These are phyloP conservation scores for Gadopsis marmoratus DNA, from an alignment of 2,797 vertebrate genomes.

Conservation along the genomic window DNA sequence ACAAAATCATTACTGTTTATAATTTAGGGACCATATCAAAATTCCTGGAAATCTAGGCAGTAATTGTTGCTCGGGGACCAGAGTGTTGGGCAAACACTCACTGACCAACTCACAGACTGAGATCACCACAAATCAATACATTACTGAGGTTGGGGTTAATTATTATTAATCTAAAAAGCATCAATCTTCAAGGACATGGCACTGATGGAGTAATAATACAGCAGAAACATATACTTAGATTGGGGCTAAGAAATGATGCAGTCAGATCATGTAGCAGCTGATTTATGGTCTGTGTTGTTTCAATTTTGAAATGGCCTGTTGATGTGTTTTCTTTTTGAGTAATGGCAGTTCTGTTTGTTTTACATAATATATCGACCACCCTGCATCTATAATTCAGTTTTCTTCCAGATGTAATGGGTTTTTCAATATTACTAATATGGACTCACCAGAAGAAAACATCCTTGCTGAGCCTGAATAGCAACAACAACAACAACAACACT, in stretches of 20 bases:
- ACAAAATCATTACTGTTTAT: not conserved
- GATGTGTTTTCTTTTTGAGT: slow-evolving; percentile 14
- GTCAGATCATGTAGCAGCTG: slow-evolving; percentile 14
- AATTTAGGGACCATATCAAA: not conserved
- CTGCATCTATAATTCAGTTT: slow-evolving; percentile 62
- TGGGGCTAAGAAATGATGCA: not conserved
- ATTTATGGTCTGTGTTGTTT: slow-evolving; percentile 35
- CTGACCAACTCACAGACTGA: not conserved
- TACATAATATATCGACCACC: slow-evolving; percentile 50
- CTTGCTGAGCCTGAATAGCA: not conserved
- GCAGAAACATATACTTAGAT: not conserved
- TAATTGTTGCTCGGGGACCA: not conserved
- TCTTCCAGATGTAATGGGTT: slow-evolving; percentile 56
- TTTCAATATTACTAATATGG: slow-evolving; percentile 45
- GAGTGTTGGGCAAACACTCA: not conserved
- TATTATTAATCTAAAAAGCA: not conserved
- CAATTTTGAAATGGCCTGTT: slow-evolving; percentile 28
- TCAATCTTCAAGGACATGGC: not conserved
- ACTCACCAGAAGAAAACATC: slow-evolving; percentile 25
- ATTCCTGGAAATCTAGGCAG: not conserved
- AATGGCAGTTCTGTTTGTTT: slow-evolving; percentile 41
- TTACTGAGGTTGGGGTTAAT: slow-evolving; percentile 4
- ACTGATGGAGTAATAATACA: slow-evolving; percentile 22
- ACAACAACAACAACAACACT: slow-evolving; percentile 3
- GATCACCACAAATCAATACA: slow-evolving; percentile 27